A percentile compares a stretch with the other conserved stretches of the same genome.
phyloP scores from a whole-genome alignment of 2,888 invertebrate species.

The Eutolmus rufibarbis region DNA sequence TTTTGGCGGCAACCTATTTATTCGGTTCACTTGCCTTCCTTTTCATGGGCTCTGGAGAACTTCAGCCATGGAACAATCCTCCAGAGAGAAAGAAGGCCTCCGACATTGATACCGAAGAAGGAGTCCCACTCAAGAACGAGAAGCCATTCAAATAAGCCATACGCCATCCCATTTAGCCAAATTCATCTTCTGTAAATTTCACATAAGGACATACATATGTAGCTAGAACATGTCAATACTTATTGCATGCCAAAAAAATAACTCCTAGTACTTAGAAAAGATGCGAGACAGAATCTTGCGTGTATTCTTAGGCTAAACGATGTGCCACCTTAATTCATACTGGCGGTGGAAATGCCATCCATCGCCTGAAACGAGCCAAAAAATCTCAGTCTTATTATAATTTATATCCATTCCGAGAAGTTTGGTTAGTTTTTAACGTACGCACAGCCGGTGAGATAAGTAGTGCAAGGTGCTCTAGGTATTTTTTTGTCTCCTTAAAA shows the following conservation, averaged over 20 bases:
- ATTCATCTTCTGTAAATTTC: conserved; percentile 13
- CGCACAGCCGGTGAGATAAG: conserved; percentile 1
- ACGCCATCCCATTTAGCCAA: neutral
- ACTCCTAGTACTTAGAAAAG: neutral
- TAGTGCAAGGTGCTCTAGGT: conserved; percentile 26
- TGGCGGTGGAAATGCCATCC: neutral
- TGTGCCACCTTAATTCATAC: neutral
- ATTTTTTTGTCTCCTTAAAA: neutral
- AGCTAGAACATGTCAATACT: conserved; percentile 14
- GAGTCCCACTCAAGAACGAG: conserved; percentile 58
- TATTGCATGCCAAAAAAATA: conserved; percentile 20
- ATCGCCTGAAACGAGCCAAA: neutral
- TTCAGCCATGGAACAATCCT: conserved; percentile 67
- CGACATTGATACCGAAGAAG: conserved; percentile 57
- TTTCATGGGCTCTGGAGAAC: conserved; percentile 70
- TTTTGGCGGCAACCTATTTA: conserved; percentile 75
- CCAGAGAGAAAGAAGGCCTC: conserved; percentile 55
- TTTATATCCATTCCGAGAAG: conserved; percentile 25
- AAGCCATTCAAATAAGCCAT: conserved; percentile 3
- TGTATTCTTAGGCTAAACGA: neutral
- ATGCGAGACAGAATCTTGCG: neutral
- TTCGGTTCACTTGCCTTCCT: conserved; percentile 69
- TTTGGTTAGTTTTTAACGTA: neutral
- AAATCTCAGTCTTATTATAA: conserved; percentile 18
- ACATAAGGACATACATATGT: neutral